Evolutionary conservation across 2,888 invertebrate genomes (phyloP), one percentile per base, ranked within the genome.

Genomic region (Agrotis clavis): DNA sequence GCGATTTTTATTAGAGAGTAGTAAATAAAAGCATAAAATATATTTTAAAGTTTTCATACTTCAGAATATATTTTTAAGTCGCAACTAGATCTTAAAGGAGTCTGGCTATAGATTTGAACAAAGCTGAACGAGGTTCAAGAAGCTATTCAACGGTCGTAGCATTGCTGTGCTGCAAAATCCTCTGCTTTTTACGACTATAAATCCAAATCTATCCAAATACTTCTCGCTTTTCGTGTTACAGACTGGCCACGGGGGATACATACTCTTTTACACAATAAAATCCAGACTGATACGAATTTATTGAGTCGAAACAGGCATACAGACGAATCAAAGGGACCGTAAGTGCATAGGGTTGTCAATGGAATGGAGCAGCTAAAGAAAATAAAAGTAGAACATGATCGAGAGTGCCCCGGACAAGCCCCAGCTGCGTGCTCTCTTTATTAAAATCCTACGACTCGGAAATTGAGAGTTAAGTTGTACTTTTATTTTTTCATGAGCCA

Each of bases 341-440:
- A 71, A 71, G 74, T 78, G 84, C 84, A 83, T 82, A 82, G 65
- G 73, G 73, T 70, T 82, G 77, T 83, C 83, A 77, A 77, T 71
- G 62, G 67, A 71, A 77, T 61, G 71, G 53, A 69, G 19, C 48
- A 61, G 56, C 21, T 14, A 7, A 47, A 74, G 61, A 63, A 71
- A 76, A 79, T 67, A 79, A 69, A 79, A 77, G 19, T 18, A 73
- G 74, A 81, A 67, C 41, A 21, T 35, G 41, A 16, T 41, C 11
- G 61, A 57, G 41, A 60, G 50, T 50, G 51, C 59, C n/a, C 61
- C 67, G 30, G 71, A 60, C 60, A 74, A 67, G 74, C 56, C 50
- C 56, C 66, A 57, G 71, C 66, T 63, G 59, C 30, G 64, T 71
- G 51, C 18, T 59, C 61, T 60, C 61, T 82, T 71, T 75, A 71